phyloP scores from a whole-genome alignment of 2,888 invertebrate species.

The Trisateles emortualis region DNA sequence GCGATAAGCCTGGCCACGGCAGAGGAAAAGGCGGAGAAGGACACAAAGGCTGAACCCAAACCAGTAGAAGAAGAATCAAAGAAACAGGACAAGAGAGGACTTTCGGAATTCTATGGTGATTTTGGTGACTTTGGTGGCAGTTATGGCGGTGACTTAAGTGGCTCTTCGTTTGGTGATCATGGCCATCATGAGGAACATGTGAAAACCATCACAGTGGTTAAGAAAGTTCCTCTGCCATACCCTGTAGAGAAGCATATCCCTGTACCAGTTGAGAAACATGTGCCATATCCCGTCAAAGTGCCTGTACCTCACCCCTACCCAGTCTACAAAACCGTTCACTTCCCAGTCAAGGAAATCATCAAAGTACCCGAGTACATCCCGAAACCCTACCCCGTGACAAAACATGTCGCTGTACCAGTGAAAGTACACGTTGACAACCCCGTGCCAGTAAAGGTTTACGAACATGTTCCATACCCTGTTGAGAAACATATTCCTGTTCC shows the following conservation, averaged over 20 bases:
- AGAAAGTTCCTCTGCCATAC: conserved; percentile 91
- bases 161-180: conserved; percentile 59
- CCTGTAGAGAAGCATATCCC: conserved; percentile 90
- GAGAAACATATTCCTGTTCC: conserved; percentile 90
- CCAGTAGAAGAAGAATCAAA: conserved; percentile 79
- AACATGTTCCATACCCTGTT: conserved; percentile 90
- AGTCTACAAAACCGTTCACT: conserved; percentile 89
- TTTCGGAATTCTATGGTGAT: conserved; percentile 81
- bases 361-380: conserved; percentile 90
- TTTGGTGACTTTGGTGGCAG: conserved; percentile 65
- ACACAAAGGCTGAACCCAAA: conserved; percentile 78
- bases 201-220: conserved; percentile 89
- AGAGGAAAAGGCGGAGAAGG: conserved; percentile 83
- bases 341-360: conserved; percentile 88
- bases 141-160: conserved; percentile 52
- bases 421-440: conserved; percentile 90
- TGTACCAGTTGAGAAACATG: conserved; percentile 89
- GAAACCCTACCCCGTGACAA: conserved; percentile 90
- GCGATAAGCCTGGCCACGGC: conserved; percentile 85
- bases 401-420: conserved; percentile 89
- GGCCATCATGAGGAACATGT: conserved; percentile 78
- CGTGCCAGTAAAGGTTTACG: conserved; percentile 88
- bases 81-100: conserved; percentile 87
- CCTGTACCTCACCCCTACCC: conserved; percentile 90
- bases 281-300: conserved; percentile 89